Evolutionary conservation across 1,140 invertebrate species (phyloP).

Genomic region (Papilio helenus): DNA sequence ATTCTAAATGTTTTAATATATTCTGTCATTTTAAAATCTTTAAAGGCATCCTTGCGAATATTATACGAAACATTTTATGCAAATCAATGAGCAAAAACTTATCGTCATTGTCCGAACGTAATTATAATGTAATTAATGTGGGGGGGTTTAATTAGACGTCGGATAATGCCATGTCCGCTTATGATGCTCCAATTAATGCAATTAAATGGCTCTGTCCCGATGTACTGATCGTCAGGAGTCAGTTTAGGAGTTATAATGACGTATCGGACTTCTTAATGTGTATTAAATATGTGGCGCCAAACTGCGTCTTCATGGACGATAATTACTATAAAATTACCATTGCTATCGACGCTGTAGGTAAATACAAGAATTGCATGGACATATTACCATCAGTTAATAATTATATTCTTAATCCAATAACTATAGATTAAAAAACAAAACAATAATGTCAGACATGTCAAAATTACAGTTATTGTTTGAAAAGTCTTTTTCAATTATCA

Average conservation of each 20-base stretch:
- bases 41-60: background rate
- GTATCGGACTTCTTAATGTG: slow-evolving; percentile 33
- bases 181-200: slow-evolving; percentile 76
- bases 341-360: background rate
- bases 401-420: too few relatives aligned
- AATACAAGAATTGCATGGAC: background rate
- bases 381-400: too few relatives aligned
- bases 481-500: too few relatives aligned
- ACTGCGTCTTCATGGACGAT: background rate
- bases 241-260: slow-evolving; percentile 48
- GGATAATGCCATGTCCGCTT: slow-evolving; percentile 68
- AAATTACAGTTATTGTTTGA: too few relatives aligned
- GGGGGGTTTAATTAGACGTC: slow-evolving; percentile 71
- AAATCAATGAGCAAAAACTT: slow-evolving; percentile 19
- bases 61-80: background rate
- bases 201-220: slow-evolving; percentile 59
- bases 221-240: slow-evolving; percentile 45
- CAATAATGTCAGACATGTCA: too few relatives aligned
- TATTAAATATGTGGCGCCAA: slow-evolving; percentile 3
- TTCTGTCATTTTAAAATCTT: background rate
- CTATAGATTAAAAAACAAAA: too few relatives aligned
- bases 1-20: background rate
- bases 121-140: slow-evolving; percentile 80
- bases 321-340: slow-evolving; percentile 7
- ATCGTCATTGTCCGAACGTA: slow-evolving; percentile 70